Conservation (phyloP, 2,888 invertebrate species). For the Melitaea athalia region DNA sequence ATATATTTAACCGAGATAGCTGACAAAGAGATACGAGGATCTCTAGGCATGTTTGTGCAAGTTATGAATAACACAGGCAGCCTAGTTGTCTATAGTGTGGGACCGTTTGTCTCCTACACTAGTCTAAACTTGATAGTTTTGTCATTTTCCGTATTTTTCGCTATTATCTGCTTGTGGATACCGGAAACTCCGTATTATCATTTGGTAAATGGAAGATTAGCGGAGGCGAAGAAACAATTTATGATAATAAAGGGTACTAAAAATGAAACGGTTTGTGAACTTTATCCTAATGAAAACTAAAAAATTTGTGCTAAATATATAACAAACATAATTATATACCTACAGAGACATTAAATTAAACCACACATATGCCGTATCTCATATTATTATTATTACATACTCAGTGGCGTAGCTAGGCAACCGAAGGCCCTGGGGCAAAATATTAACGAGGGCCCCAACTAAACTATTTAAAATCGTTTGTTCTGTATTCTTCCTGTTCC, state of each 20-base stretch:
- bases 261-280: conserved; percentile 61
- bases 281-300: background rate
- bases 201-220: conserved; percentile 75
- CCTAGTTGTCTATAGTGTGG: conserved; percentile 69
- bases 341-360: too few relatives aligned
- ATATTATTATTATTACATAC: too few relatives aligned
- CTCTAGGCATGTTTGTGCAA: conserved; percentile 74
- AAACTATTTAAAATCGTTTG: too few relatives aligned
- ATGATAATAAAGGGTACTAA: conserved; percentile 69
- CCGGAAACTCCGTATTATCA: conserved; percentile 85
- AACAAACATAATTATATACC: too few relatives aligned
- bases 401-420: too few relatives aligned
- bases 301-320: background rate
- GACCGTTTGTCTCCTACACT: conserved; percentile 75
- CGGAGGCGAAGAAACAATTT: conserved; percentile 72
- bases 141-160: conserved; percentile 73
- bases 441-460: too few relatives aligned
- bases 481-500: too few relatives aligned
- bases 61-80: conserved; percentile 76
- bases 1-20: conserved; percentile 80
- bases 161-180: conserved; percentile 78
- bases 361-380: too few relatives aligned
- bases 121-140: conserved; percentile 70
- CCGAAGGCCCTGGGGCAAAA: too few relatives aligned
- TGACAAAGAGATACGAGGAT: conserved; percentile 76